Evolutionary conservation across 1,140 invertebrate genomes (phyloP), one percentile per base, ranked within the genome.

Genomic region (Dinothrombium tinctorium): DNA sequence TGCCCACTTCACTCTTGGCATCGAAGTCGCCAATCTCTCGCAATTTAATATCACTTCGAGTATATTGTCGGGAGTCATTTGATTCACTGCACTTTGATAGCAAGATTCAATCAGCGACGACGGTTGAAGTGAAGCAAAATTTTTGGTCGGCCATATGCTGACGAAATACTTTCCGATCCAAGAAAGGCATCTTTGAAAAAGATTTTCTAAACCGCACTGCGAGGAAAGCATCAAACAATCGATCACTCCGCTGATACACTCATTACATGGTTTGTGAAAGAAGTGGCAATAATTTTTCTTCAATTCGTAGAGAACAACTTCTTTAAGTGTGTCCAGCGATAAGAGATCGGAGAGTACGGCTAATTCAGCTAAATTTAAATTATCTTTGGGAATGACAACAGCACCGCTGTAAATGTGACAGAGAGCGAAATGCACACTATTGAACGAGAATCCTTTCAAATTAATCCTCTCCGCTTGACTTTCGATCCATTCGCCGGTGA

Each of bases 351-450:
- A 75, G 35, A 87, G 55, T 0, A 77, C 76, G 0, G 81, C 74
- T 40, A 89, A 56, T 57, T 87, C 81, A 33, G 79, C 71, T 22
- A 90, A 69, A 54, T 74, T 76, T 42, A 84, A 74, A 12, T 32
- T 32, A 2, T 72, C 69, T 48, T 82, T 76, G 0, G 78, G 77
- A 46, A 83, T 71, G 48, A 76, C 73, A 32, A 75, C 74, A 14
- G 77, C 72, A 3, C 82, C 83, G 47, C 80, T 83, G 50, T 90
- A 90, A 36, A 90, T 81, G 56, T 87, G 82, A 49, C 81, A 80
- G 35, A 90, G 55, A 0, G 79, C 75, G 61, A 87, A 86, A 56
- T 84, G 76, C 1, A 86, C 75, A 1, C 74, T 72, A 41, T 72
- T 71, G 45, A 76, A 80, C 2, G 74, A 78, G 55, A 76, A 74